Evolutionary conservation across 2,888 invertebrate genomes (phyloP).

Genomic region (Alloplasta piceator): DNA sequence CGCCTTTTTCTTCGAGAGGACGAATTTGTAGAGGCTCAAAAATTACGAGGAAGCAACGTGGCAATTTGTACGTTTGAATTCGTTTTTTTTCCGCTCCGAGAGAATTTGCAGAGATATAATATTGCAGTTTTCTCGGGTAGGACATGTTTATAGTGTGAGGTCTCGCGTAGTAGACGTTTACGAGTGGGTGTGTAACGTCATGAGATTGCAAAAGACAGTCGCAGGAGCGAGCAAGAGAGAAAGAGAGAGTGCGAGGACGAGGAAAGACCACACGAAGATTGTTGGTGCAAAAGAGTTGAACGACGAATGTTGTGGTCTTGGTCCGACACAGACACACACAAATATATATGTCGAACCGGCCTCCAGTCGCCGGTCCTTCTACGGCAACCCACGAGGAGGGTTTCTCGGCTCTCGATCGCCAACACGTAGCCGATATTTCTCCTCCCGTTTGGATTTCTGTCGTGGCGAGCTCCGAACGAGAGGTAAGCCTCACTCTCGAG

Average conservation of each 20-base stretch:
- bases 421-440: slow-evolving; percentile 62
- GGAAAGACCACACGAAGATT: slow-evolving; percentile 33
- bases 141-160: slow-evolving; percentile 26
- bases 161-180: slow-evolving; percentile 54
- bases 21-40: background rate
- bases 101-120: slow-evolving; percentile 36
- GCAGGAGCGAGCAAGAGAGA: slow-evolving; percentile 27
- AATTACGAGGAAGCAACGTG: too few species aligned
- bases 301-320: slow-evolving; percentile 31
- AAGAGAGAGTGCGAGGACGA: slow-evolving; percentile 15
- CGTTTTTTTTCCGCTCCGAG: background rate
- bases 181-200: slow-evolving; percentile 65
- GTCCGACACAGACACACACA: slow-evolving; percentile 22
- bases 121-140: slow-evolving; percentile 51
- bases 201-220: slow-evolving; percentile 58
- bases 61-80: background rate
- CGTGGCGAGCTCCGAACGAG: slow-evolving; percentile 19
- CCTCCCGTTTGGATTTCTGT: slow-evolving; percentile 7
- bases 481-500: slow-evolving; percentile 26
- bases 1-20: slow-evolving; percentile 2
- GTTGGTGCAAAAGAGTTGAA: slow-evolving; percentile 6
- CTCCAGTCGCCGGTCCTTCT: slow-evolving; percentile 77
- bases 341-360: slow-evolving; percentile 69
- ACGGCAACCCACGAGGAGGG: slow-evolving; percentile 74
- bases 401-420: slow-evolving; percentile 67